Percentiles rank a stretch among this genome's conserved stretches.
Evolutionary conservation across 2,888 invertebrate genomes (phyloP).

Genomic region (Cryptus armator): DNA sequence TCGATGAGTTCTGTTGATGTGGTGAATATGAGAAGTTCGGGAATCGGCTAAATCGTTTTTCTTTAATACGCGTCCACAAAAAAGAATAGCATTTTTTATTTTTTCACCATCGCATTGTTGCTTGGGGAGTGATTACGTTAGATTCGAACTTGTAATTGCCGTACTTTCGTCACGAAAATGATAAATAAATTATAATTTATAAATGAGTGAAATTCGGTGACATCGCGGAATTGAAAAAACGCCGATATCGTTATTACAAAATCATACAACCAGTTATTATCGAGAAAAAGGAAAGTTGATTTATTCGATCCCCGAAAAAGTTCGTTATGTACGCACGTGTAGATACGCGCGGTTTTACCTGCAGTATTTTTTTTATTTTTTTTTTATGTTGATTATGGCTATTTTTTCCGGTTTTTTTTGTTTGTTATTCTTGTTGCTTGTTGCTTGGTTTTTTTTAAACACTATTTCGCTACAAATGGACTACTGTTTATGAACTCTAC

Average conservation of each 20-base stretch:
- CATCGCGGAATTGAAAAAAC: background rate
- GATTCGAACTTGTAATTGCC: background rate
- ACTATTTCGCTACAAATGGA: slow-evolving; percentile 84
- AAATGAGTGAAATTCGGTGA: background rate
- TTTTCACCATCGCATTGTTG: too few relatives aligned
- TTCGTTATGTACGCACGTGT: slow-evolving; percentile 49
- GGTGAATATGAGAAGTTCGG: slow-evolving; percentile 43
- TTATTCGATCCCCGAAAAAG: slow-evolving; percentile 3
- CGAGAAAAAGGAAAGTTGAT: background rate
- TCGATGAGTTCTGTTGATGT: slow-evolving; percentile 42
- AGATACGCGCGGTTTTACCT: slow-evolving; percentile 71
- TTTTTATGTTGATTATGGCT: slow-evolving; percentile 68
- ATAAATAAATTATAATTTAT: background rate
- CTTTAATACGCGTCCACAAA: slow-evolving; percentile 2
- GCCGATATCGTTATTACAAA: background rate
- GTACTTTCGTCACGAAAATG: background rate
- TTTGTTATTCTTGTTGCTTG: slow-evolving; percentile 60
- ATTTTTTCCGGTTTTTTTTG: slow-evolving; percentile 65
- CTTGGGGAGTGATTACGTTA: too few relatives aligned
- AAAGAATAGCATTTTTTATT: background rate
- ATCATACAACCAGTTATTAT: background rate
- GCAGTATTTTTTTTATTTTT: slow-evolving; percentile 72
- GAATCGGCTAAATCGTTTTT: slow-evolving; percentile 9
- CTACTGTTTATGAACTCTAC: slow-evolving; percentile 83
- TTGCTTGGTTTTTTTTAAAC: slow-evolving; percentile 77